Evolutionary conservation across 2,888 invertebrate genomes (phyloP).

Genomic region (Diarsia mendica): DNA sequence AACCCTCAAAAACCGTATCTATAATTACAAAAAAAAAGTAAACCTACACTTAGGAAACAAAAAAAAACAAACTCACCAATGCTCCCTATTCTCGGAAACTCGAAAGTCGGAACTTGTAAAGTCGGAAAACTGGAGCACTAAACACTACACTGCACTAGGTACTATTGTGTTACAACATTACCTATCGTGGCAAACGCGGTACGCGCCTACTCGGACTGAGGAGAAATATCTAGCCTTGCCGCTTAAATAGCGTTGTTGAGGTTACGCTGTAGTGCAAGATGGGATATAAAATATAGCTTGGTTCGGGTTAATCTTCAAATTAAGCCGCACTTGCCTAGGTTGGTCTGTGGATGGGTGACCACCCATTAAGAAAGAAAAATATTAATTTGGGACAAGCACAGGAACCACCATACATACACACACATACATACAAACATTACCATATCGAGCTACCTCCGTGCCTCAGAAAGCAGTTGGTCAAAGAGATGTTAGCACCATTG

Average conservation of each 20-base stretch:
- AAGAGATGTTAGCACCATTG: too few species aligned
- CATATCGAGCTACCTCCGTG: too few species aligned
- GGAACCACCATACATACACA: too few species aligned
- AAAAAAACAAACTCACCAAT: slow-evolving; percentile 56
- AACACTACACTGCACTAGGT: slow-evolving; percentile 74
- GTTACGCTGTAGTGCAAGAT: slow-evolving; percentile 32
- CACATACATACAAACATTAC: too few species aligned
- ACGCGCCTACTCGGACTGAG: slow-evolving; percentile 79
- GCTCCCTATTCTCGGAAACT: slow-evolving; percentile 64
- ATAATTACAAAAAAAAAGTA: not conserved
- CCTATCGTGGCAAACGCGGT: slow-evolving; percentile 76
- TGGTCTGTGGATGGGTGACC: too few species aligned
- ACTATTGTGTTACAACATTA: slow-evolving; percentile 69
- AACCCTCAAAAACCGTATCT: not conserved
- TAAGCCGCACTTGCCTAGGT: too few species aligned
- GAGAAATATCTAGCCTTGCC: slow-evolving; percentile 72
- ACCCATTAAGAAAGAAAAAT: too few species aligned
- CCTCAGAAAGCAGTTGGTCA: too few species aligned
- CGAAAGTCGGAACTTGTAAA: slow-evolving; percentile 60
- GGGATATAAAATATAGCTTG: slow-evolving; percentile 29
- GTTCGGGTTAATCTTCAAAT: too few species aligned
- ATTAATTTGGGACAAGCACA: too few species aligned
- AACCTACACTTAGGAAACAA: not conserved
- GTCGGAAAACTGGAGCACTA: slow-evolving; percentile 73
- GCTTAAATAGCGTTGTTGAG: slow-evolving; percentile 71